phyloP scores from a whole-genome alignment of 53 echinoderm and acorn worm genomes.

The Glandiceps talaboti region DNA sequence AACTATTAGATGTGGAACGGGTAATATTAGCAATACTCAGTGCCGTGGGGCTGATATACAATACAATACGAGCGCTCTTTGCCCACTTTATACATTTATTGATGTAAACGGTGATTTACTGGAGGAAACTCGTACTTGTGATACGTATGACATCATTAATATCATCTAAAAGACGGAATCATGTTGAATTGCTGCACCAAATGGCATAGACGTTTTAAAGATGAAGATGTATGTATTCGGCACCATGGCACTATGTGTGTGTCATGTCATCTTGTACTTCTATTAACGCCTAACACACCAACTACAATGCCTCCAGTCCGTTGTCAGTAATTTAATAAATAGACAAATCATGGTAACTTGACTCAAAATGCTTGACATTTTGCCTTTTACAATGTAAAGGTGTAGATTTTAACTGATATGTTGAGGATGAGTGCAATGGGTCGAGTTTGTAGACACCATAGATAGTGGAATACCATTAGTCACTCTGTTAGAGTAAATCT shows the following conservation, averaged over 20 bases:
- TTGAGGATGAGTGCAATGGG: not conserved
- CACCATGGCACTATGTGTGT: no score
- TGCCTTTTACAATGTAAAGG: not conserved
- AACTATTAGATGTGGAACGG: not conserved
- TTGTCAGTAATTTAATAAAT: not conserved
- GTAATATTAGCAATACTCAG: not conserved
- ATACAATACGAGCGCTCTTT: not conserved
- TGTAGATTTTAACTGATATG: not conserved
- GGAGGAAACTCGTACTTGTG: not conserved
- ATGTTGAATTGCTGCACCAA: not conserved
- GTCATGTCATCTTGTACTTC: no score
- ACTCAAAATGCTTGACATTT: not conserved
- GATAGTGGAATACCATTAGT: not conserved
- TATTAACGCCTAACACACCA: not conserved
- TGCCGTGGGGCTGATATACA: not conserved
- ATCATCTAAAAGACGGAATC: not conserved
- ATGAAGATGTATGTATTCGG: not conserved
- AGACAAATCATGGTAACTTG: not conserved
- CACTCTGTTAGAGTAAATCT: not conserved
- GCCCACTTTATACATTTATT: not conserved
- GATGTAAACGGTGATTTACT: not conserved
- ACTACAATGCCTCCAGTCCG: not conserved
- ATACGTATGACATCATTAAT: not conserved
- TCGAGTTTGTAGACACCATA: not conserved
- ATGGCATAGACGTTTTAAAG: not conserved